Evolutionary conservation across 2,888 invertebrate species (phyloP).

Genomic region (Cantharis flavilabris): DNA sequence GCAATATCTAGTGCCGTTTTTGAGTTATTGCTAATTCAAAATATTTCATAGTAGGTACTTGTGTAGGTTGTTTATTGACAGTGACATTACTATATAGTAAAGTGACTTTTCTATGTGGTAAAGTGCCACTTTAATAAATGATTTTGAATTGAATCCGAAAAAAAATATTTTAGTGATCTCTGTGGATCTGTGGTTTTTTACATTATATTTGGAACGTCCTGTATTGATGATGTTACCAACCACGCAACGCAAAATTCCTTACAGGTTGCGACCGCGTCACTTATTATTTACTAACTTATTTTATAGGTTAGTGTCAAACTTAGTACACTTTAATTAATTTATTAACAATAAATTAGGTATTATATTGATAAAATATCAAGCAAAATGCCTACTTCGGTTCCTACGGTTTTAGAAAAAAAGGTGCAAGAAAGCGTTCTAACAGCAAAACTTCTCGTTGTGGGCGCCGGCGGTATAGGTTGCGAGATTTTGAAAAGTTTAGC

Average conservation of each 20-base stretch:
- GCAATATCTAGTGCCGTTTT: too few relatives aligned
- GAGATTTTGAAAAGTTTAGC: constrained; percentile 97
- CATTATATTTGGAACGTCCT: too few relatives aligned
- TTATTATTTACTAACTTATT: not conserved
- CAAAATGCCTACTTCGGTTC: constrained; percentile 52
- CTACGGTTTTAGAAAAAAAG: constrained; percentile 68
- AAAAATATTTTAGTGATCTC: too few relatives aligned
- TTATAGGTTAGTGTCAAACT: not conserved
- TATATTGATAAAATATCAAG: not conserved
- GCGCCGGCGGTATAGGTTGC: constrained; percentile 99
- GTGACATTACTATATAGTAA: too few relatives aligned
- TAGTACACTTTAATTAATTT: not conserved
- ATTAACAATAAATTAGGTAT: not conserved
- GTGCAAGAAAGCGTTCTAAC: constrained; percentile 68
- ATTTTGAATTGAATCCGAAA: too few relatives aligned
- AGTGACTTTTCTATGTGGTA: too few relatives aligned
- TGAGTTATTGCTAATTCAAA: too few relatives aligned
- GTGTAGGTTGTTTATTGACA: too few relatives aligned
- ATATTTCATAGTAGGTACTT: too few relatives aligned
- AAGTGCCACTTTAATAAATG: too few relatives aligned
- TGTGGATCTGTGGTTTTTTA: too few relatives aligned
- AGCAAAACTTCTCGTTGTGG: constrained; percentile 84
- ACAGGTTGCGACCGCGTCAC: not conserved
- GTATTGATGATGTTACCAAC: not conserved
- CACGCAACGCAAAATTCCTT: not conserved